A percentile compares a stretch with the other conserved stretches of the same genome.
These are phyloP conservation scores for Campylorhamphus procurvoides DNA, from an alignment of 2,113 vertebrate species.

Conservation along the genomic window DNA sequence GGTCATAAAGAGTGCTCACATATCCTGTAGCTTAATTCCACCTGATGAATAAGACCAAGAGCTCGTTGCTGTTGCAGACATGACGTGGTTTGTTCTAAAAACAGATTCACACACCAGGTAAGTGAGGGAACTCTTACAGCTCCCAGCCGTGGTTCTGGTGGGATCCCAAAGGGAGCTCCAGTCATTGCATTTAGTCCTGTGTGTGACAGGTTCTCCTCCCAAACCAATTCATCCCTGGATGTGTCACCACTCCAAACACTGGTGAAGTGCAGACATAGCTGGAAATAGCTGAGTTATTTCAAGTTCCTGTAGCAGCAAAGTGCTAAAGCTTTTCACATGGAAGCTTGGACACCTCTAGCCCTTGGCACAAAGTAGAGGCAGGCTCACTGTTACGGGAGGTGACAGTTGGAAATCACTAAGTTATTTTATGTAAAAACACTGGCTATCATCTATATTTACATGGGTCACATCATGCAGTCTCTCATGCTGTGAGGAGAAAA, in stretches of 20 bases:
- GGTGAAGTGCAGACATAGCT: background rate
- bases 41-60: background rate
- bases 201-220: background rate
- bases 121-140: background rate
- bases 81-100: background rate
- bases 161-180: background rate
- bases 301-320: background rate
- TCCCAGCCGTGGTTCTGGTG: background rate
- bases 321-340: background rate
- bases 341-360: background rate
- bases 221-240: background rate
- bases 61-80: background rate
- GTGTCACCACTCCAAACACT: background rate
- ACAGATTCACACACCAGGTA: background rate
- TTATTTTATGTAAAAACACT: background rate
- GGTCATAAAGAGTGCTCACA: background rate
- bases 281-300: background rate
- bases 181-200: background rate
- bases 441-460: background rate
- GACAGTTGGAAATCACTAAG: background rate
- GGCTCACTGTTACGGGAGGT: fast-evolving
- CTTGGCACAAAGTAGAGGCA: background rate
- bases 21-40: background rate
- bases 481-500: background rate
- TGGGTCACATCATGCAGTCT: background rate